Conservation (phyloP, 2,888 invertebrate genomes). For the Cybosia mesomella region DNA sequence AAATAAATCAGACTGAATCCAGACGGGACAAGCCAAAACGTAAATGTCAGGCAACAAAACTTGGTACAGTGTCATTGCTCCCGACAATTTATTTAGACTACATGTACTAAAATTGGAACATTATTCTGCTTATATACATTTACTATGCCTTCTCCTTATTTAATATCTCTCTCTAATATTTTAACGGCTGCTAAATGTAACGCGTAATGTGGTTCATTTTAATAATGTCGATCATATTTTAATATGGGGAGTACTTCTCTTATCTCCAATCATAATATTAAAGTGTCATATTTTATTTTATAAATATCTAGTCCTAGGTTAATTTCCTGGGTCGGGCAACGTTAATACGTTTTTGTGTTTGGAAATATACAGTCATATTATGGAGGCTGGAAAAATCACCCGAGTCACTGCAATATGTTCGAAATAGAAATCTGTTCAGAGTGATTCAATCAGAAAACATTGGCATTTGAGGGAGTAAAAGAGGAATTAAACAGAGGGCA, state of each 20-base stretch:
- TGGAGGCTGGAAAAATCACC: not conserved
- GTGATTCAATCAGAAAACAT: too few relatives aligned
- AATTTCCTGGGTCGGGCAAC: too few relatives aligned
- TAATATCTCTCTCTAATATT: not conserved
- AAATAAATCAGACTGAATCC: slow-evolving; percentile 73
- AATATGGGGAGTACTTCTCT: not conserved
- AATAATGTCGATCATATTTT: not conserved
- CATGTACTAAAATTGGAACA: slow-evolving; percentile 41
- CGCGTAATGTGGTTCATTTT: too few relatives aligned
- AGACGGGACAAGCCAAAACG: slow-evolving; percentile 75
- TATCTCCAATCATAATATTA: too few relatives aligned
- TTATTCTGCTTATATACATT: slow-evolving; percentile 9
- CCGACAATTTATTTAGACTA: slow-evolving; percentile 53
- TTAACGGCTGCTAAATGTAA: not conserved
- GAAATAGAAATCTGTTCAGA: too few relatives aligned
- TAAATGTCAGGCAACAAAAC: slow-evolving; percentile 83
- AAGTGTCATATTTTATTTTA: too few relatives aligned
- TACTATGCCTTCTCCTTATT: not conserved
- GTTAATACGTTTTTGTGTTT: too few relatives aligned
- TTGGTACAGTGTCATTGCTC: slow-evolving; percentile 67
- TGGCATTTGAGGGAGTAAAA: too few relatives aligned
- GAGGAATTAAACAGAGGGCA: too few relatives aligned
- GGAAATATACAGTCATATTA: too few relatives aligned
- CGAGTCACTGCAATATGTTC: not conserved
- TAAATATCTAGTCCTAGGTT: not conserved